phyloP scores from a whole-genome alignment of 1,140 invertebrate genomes.

The Oedothorax gibbosus region DNA sequence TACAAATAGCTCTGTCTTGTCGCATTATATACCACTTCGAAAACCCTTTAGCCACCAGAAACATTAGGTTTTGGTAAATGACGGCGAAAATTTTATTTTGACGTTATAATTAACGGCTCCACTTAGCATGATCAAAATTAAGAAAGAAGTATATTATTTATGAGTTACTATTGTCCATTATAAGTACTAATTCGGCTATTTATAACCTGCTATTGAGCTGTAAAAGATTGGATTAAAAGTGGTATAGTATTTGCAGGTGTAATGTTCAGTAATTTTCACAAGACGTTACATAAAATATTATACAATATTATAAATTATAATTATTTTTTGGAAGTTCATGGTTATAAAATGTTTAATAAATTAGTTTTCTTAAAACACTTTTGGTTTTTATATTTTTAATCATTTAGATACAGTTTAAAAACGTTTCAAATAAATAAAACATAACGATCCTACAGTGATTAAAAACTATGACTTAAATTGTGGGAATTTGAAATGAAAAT shows the following conservation, averaged over 20 bases:
- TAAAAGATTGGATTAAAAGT: slow-evolving; percentile 18
- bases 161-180: slow-evolving; percentile 47
- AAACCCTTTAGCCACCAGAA: slow-evolving; percentile 15
- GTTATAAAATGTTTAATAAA: too few relatives aligned
- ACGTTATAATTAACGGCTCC: slow-evolving; percentile 55
- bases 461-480: too few relatives aligned
- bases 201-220: slow-evolving; percentile 28
- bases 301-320: too few relatives aligned
- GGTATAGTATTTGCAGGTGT: background rate
- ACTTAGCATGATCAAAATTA: slow-evolving; percentile 59
- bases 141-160: slow-evolving; percentile 56
- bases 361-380: too few relatives aligned
- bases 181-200: slow-evolving; percentile 55
- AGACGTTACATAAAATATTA: too few relatives aligned
- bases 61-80: slow-evolving; percentile 44
- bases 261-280: too few relatives aligned
- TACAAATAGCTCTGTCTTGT: slow-evolving; percentile 7
- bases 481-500: too few relatives aligned
- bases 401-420: too few relatives aligned
- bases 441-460: too few relatives aligned
- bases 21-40: background rate
- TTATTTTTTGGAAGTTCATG: too few relatives aligned
- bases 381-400: too few relatives aligned
- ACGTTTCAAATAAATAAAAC: too few relatives aligned
- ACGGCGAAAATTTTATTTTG: slow-evolving; percentile 42